Evolutionary conservation across 2,113 vertebrate genomes (phyloP).

Genomic region (Heliornis fulica): DNA sequence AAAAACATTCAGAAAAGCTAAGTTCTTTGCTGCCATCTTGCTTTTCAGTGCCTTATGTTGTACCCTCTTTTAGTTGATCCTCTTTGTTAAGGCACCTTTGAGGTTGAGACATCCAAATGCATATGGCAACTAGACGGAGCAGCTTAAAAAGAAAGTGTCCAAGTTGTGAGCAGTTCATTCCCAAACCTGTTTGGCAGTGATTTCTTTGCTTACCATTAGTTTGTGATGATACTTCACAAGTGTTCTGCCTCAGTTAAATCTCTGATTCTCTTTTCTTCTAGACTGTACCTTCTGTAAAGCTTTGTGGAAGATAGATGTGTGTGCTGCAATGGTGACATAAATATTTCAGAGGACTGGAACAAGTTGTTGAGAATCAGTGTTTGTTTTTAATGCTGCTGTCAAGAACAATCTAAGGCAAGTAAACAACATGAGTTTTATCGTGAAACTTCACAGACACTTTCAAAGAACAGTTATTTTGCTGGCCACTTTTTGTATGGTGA

Average conservation of each 20-base stretch:
- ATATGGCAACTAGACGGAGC: neutral
- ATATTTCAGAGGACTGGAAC: slow-evolving; percentile 58
- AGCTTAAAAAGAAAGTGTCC: neutral
- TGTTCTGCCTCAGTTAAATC: neutral
- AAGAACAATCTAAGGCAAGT: slow-evolving; percentile 36
- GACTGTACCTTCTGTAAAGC: slow-evolving; percentile 51
- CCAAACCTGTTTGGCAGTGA: neutral
- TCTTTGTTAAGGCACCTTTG: neutral
- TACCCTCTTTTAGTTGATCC: neutral
- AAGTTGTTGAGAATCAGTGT: slow-evolving; percentile 39
- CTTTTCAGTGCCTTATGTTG: neutral
- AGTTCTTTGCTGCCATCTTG: neutral
- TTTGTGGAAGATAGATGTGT: slow-evolving; percentile 50
- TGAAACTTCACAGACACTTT: slow-evolving; percentile 82
- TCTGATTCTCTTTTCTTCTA: slow-evolving; percentile 65
- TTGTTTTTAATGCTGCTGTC: slow-evolving; percentile 61
- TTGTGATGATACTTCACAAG: neutral
- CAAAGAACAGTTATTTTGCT: slow-evolving; percentile 81
- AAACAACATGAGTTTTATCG: slow-evolving; percentile 77
- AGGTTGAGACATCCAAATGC: neutral
- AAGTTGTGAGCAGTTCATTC: neutral
- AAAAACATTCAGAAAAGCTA: neutral
- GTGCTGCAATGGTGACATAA: slow-evolving; percentile 84
- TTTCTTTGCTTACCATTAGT: neutral
- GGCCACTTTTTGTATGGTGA: slow-evolving; percentile 80